Evolutionary conservation across 2,888 invertebrate species (phyloP).

Genomic region (Psylliodes chrysocephalus): DNA sequence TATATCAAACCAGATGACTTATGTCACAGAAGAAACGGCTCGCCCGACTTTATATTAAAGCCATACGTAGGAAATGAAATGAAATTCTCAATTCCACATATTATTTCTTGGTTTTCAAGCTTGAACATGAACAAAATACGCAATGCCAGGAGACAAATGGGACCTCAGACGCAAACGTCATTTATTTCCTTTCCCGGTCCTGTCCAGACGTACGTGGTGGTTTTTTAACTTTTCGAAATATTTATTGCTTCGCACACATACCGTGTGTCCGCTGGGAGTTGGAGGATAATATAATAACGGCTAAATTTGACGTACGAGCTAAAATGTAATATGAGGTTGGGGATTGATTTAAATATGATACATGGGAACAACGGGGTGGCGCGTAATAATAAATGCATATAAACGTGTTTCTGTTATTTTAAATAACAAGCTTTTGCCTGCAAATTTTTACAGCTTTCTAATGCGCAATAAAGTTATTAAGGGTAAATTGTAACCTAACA

Average conservation of each 20-base stretch:
- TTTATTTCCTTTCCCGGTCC: slow-evolving; percentile 35
- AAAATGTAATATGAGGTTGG: too few species aligned
- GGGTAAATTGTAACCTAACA: too few species aligned
- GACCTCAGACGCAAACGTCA: slow-evolving; percentile 30
- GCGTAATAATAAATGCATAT: too few species aligned
- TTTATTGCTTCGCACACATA: slow-evolving; percentile 18
- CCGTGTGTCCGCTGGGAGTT: not conserved
- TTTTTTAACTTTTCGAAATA: slow-evolving; percentile 35
- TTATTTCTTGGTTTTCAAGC: slow-evolving; percentile 26
- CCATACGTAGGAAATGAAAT: slow-evolving; percentile 17
- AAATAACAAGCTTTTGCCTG: too few species aligned
- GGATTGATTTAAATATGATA: too few species aligned
- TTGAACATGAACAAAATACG: slow-evolving; percentile 29
- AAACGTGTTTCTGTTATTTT: too few species aligned
- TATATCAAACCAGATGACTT: slow-evolving; percentile 7
- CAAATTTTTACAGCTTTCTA: too few species aligned
- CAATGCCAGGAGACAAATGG: slow-evolving; percentile 35
- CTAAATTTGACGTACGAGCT: not conserved
- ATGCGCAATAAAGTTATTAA: too few species aligned
- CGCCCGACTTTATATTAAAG: slow-evolving; percentile 7
- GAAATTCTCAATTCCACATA: slow-evolving; percentile 31
- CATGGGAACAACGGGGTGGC: too few species aligned
- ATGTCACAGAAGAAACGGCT: slow-evolving; percentile 3
- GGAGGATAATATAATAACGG: not conserved
- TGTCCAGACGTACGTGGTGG: slow-evolving; percentile 27